A percentile compares a stretch with the other conserved stretches of the same genome.
Conservation (phyloP, 2,113 vertebrate genomes). For the Mastomys natalensis region DNA sequence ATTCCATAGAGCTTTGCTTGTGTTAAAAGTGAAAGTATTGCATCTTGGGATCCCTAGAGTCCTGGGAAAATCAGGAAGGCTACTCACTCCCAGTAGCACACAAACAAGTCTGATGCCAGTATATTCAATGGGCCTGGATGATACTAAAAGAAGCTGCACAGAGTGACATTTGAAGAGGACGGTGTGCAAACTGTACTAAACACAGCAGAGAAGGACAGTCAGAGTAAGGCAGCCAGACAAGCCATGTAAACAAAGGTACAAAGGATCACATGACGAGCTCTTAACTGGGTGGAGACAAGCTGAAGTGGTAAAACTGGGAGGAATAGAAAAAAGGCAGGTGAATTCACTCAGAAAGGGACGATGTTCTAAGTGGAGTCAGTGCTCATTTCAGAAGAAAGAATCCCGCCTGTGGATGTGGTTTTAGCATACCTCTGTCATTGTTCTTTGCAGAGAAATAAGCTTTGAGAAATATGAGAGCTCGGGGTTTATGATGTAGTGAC, state of each 20-base stretch:
- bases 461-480: not conserved
- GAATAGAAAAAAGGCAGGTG: fast-evolving
- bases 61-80: not conserved
- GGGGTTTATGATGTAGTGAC: not conserved
- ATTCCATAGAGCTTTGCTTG: not conserved
- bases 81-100: not conserved
- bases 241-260: not conserved
- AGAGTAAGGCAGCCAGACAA: not conserved
- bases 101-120: not conserved
- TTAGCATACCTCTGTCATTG: not conserved
- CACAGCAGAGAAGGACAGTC: not conserved
- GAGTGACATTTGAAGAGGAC: not conserved
- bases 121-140: not conserved
- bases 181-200: not conserved
- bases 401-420: not conserved
- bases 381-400: not conserved
- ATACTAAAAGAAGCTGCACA: not conserved
- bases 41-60: not conserved
- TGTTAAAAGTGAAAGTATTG: not conserved
- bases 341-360: not conserved
- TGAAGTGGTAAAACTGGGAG: not conserved
- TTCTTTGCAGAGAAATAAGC: not conserved
- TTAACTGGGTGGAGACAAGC: not conserved
- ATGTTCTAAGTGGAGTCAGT: not conserved
- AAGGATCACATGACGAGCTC: not conserved